These are phyloP conservation scores for Catharus fuscescens DNA, from an alignment of 2,113 vertebrate species.

Conservation along the genomic window DNA sequence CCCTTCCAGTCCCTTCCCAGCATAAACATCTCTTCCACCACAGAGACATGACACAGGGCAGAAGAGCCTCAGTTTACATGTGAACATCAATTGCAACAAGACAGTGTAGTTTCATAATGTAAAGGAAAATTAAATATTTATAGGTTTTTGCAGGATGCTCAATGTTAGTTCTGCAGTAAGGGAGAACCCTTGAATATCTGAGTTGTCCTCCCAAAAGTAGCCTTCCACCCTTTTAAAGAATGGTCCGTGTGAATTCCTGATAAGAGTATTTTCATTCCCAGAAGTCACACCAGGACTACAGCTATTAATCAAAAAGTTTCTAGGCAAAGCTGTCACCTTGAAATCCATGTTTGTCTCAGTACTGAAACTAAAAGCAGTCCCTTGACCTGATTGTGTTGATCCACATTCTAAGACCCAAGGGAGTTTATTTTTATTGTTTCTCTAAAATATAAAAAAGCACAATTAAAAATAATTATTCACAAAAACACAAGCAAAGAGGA, in stretches of 20 bases:
- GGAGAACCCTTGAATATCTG: background rate
- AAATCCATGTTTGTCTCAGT: background rate
- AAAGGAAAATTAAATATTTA: background rate
- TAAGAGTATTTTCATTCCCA: background rate
- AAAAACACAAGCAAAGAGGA: conserved; percentile 47
- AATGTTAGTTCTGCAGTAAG: background rate
- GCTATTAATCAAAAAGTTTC: background rate
- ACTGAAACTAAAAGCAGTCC: background rate
- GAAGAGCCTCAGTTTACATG: background rate
- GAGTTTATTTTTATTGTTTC: conserved; percentile 39
- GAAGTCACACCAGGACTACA: background rate
- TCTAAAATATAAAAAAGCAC: conserved; percentile 25
- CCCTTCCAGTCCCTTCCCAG: background rate
- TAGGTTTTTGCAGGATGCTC: background rate
- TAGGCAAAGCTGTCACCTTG: background rate
- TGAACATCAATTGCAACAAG: background rate
- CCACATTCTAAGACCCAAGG: background rate
- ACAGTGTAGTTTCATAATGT: background rate
- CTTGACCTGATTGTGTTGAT: background rate
- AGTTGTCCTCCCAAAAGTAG: background rate
- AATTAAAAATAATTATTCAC: conserved; percentile 41
- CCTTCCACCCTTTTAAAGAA: background rate
- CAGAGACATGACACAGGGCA: rapidly evolving
- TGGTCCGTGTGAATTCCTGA: background rate
- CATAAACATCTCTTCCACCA: background rate